phyloP scores from a whole-genome alignment of 1,140 invertebrate species.

The Ridgeia piscesae region DNA sequence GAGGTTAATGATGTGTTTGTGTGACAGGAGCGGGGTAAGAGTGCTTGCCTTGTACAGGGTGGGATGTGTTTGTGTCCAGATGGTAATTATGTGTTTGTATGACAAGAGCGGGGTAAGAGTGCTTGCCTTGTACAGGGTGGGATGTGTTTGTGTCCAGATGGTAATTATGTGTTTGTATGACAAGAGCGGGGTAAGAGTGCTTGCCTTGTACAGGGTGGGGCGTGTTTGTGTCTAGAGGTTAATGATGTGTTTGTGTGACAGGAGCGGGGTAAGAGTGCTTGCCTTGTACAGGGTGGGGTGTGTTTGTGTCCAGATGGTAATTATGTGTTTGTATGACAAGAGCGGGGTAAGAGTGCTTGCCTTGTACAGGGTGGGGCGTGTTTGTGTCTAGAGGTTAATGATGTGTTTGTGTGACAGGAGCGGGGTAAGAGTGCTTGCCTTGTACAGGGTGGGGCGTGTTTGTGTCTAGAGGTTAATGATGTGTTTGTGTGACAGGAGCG shows the following conservation, averaged over 20 bases:
- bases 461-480: no score
- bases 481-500: no score
- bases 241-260: constrained; percentile 3
- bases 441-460: no score
- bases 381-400: neutral
- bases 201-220: neutral
- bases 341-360: neutral
- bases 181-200: neutral
- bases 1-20: no score
- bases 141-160: no score
- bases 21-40: neutral
- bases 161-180: no score
- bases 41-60: neutral
- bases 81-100: neutral
- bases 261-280: constrained; percentile 6
- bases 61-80: neutral
- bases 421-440: constrained; percentile 11
- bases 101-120: constrained; percentile 5
- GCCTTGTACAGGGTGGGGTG: no score
- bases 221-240: no score
- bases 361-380: neutral
- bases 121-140: no score
- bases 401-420: neutral
- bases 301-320: no score
- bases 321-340: no score